Evolutionary conservation across 2,888 invertebrate genomes (phyloP).

Genomic region (Drosophila pseudotalamancana): DNA sequence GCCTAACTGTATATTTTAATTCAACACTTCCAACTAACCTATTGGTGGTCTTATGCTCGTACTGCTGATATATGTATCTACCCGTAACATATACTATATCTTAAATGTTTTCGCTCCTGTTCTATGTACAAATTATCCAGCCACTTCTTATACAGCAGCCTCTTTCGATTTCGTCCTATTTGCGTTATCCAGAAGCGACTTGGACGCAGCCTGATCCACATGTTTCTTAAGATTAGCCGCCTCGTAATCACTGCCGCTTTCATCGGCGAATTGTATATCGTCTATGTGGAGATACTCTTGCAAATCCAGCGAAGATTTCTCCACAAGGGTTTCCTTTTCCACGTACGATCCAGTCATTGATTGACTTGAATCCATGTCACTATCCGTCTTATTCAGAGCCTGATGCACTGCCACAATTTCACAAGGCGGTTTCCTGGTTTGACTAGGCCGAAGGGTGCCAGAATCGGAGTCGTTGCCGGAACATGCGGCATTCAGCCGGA

Average conservation of each 20-base stretch:
- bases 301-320: conserved; percentile 87
- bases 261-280: conserved; percentile 90
- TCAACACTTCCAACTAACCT: conserved; percentile 43
- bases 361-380: conserved; percentile 48
- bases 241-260: conserved; percentile 82
- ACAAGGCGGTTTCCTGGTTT: neutral
- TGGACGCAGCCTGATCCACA: conserved; percentile 15
- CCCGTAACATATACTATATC: conserved; percentile 62
- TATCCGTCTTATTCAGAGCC: conserved; percentile 25
- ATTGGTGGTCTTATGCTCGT: conserved; percentile 53
- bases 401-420: conserved; percentile 61
- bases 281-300: conserved; percentile 86
- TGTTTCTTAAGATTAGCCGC: conserved; percentile 56
- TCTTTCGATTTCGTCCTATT: conserved; percentile 45
- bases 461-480: conserved; percentile 45
- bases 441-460: conserved; percentile 19
- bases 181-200: conserved; percentile 15
- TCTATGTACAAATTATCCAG: conserved; percentile 41
- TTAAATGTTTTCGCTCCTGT: conserved; percentile 13
- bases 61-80: conserved; percentile 61
- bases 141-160: conserved; percentile 51
- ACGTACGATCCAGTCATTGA: conserved; percentile 82
- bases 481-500: conserved; percentile 57
- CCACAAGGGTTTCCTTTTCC: conserved; percentile 88
- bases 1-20: conserved; percentile 9